A percentile compares a stretch with the other conserved stretches of the same genome.
These are phyloP conservation scores for Sebastes ruberrimus DNA, from an alignment of 2,797 vertebrate species.

Conservation along the genomic window DNA sequence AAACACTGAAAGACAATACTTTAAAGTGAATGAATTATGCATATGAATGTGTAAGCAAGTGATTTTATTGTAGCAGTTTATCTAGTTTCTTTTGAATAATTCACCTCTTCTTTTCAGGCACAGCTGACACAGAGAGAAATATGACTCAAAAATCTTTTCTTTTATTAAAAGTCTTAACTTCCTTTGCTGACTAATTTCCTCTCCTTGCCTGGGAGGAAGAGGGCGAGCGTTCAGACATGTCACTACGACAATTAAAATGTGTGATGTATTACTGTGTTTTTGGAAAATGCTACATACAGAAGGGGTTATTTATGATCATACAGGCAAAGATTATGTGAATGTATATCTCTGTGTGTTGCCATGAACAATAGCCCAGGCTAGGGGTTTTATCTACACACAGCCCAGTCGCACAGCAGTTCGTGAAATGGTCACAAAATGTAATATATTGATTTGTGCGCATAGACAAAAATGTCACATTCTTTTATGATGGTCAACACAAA, in stretches of 20 bases:
- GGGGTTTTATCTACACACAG: not conserved
- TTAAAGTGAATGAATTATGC: not conserved
- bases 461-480: too few relatives aligned
- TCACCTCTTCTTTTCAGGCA: not conserved
- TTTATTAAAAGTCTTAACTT: slow-evolving; percentile 15
- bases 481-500: too few relatives aligned
- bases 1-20: not conserved
- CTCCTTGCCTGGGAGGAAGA: slow-evolving; percentile 29
- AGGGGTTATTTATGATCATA: not conserved
- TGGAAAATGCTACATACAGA: not conserved
- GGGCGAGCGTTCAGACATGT: not conserved
- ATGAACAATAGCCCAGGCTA: not conserved
- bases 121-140: not conserved
- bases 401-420: too few relatives aligned
- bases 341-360: not conserved
- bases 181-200: slow-evolving; percentile 54
- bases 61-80: not conserved
- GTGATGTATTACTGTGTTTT: slow-evolving; percentile 24
- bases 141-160: not conserved
- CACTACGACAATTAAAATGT: slow-evolving; percentile 11
- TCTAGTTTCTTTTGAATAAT: slow-evolving; percentile 14
- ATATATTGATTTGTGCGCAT: too few relatives aligned
- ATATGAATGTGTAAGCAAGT: not conserved
- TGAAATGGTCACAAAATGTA: too few relatives aligned
- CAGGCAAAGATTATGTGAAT: not conserved